A percentile compares a stretch with the other conserved stretches of the same genome.
These are phyloP conservation scores for Coryphaenoides rupestris DNA, from an alignment of 2,113 vertebrate genomes.

Conservation along the genomic window DNA sequence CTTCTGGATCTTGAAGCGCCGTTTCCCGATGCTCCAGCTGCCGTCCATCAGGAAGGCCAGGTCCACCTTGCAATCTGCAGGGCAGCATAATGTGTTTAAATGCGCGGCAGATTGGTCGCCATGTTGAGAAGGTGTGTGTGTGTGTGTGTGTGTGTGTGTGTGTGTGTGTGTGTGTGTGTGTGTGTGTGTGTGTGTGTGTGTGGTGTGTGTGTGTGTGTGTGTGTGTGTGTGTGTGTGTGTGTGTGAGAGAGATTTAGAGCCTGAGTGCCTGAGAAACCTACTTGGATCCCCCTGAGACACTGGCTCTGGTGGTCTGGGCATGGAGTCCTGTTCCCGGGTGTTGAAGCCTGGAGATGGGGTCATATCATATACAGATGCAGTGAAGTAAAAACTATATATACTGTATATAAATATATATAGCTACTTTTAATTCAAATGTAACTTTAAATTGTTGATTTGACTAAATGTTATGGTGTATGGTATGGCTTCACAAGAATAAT, in stretches of 20 bases:
- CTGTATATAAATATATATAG: too few relatives aligned
- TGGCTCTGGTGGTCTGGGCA: conserved; percentile 69
- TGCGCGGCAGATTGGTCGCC: too few relatives aligned
- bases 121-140: too few relatives aligned
- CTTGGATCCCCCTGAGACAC: conserved; percentile 84
- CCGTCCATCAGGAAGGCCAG: conserved; percentile 91
- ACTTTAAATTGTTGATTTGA: not conserved
- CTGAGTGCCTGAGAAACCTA: conserved; percentile 60
- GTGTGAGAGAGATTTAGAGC: not conserved
- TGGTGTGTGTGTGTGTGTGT: not conserved
- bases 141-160: too few relatives aligned
- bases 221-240: not conserved
- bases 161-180: too few relatives aligned
- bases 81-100: too few relatives aligned
- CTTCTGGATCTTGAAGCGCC: conserved; percentile 94
- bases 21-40: conserved; percentile 91
- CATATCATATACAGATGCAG: not conserved
- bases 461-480: too few relatives aligned
- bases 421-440: conserved; percentile 1
- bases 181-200: too few relatives aligned
- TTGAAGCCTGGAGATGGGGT: conserved; percentile 73
- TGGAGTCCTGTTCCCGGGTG: conserved; percentile 73
- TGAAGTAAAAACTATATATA: too few relatives aligned
- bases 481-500: too few relatives aligned
- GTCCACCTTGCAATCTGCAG: conserved; percentile 89